These are phyloP conservation scores for Archilochus colubris DNA, from an alignment of 2,113 vertebrate species.

Conservation along the genomic window DNA sequence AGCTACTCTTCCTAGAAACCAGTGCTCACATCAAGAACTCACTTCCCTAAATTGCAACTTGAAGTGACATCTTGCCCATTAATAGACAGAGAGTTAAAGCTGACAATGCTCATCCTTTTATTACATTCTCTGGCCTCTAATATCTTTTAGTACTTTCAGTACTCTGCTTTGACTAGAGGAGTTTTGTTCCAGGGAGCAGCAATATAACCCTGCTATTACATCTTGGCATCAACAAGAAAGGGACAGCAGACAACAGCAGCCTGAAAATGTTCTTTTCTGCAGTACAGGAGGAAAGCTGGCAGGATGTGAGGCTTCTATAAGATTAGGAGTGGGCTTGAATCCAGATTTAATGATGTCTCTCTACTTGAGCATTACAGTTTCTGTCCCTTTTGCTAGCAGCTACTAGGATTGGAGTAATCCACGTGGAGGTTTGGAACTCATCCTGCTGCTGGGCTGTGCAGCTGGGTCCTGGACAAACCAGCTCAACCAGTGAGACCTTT, in stretches of 20 bases:
- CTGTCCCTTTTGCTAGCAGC: not conserved
- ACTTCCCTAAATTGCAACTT: not conserved
- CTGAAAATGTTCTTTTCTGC: not conserved
- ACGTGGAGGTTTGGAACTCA: not conserved
- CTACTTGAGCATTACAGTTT: not conserved
- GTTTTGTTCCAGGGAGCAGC: not conserved
- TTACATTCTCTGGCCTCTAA: slow-evolving; percentile 10
- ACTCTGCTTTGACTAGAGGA: not conserved
- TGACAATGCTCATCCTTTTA: slow-evolving; percentile 20
- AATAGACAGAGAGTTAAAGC: not conserved
- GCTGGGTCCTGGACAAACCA: not conserved
- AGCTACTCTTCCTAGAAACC: slow-evolving; percentile 14
- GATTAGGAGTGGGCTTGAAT: not conserved
- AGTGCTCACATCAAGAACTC: slow-evolving; percentile 7
- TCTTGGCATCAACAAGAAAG: not conserved
- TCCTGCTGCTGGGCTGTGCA: not conserved
- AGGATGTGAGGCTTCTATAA: not conserved
- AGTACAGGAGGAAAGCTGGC: not conserved
- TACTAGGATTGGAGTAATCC: not conserved
- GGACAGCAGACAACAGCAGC: slow-evolving; percentile 6
- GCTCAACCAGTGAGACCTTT: not conserved
- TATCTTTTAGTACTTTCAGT: not conserved
- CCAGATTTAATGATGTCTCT: slow-evolving; percentile 8
- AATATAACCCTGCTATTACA: not conserved
- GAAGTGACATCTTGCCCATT: slow-evolving; percentile 12